Percentiles rank a stretch among this genome's conserved stretches.
These are phyloP conservation scores for Cyprinella venusta DNA, from an alignment of 2,797 vertebrate genomes.

Conservation along the genomic window DNA sequence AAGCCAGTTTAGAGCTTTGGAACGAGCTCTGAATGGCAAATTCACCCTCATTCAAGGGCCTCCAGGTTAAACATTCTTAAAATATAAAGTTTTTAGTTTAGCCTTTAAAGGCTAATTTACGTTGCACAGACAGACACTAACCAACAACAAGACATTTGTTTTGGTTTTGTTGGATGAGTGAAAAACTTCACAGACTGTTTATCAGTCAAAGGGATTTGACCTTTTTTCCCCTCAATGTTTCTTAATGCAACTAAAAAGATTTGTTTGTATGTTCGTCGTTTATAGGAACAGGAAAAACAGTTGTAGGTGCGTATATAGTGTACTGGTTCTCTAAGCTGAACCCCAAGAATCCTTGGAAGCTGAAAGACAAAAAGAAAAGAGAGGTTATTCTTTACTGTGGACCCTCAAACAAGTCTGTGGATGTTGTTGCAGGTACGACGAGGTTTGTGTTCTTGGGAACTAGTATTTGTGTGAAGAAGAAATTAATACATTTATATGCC, in stretches of 20 bases:
- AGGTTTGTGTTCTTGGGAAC: neutral
- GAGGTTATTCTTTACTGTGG: conserved; percentile 81
- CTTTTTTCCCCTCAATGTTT: neutral
- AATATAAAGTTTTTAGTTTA: neutral
- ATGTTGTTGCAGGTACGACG: conserved; percentile 82
- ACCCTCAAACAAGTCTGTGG: conserved; percentile 87
- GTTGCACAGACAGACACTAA: neutral
- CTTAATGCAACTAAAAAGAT: neutral
- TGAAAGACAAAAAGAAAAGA: conserved; percentile 59
- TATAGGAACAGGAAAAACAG: conserved; percentile 84
- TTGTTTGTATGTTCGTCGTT: neutral
- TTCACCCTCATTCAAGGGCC: conserved; percentile 84
- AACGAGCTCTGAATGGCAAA: conserved; percentile 67
- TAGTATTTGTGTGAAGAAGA: neutral
- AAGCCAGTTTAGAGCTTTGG: conserved; percentile 76
- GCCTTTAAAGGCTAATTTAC: neutral
- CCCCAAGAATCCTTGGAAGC: conserved; percentile 3
- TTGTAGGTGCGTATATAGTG: conserved; percentile 81
- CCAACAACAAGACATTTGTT: neutral
- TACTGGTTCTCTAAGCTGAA: conserved; percentile 75
- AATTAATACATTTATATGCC: neutral
- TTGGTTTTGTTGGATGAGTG: neutral
- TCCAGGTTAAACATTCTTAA: conserved; percentile 73
- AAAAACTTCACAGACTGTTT: neutral
- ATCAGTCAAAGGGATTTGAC: neutral